Conservation (phyloP, 2,888 invertebrate species). For the Cosmia trapezina region DNA sequence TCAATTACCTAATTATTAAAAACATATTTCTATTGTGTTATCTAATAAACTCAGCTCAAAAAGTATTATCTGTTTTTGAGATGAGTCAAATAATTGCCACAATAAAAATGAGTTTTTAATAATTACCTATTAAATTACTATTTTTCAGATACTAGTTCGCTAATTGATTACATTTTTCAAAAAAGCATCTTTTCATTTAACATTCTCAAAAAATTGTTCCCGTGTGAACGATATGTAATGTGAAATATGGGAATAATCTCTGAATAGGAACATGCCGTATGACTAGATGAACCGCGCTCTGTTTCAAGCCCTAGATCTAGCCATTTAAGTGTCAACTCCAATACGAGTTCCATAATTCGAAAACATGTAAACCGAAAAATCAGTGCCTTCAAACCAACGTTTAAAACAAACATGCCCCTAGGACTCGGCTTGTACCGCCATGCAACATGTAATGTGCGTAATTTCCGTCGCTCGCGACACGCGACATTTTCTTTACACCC, state of each 20-base stretch:
- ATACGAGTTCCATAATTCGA: neutral
- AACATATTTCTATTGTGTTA: too few species aligned
- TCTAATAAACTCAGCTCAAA: too few species aligned
- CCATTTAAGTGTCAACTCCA: neutral
- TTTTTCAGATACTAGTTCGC: too few species aligned
- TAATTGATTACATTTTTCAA: too few species aligned
- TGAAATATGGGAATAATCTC: neutral
- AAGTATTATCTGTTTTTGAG: too few species aligned
- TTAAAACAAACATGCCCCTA: slow-evolving; percentile 44
- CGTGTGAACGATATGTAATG: too few species aligned
- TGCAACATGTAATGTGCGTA: slow-evolving; percentile 49
- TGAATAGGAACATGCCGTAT: neutral
- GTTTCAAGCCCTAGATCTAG: neutral
- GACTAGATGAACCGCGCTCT: neutral
- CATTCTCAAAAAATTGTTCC: too few species aligned
- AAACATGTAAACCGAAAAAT: neutral
- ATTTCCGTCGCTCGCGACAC: slow-evolving; percentile 57
- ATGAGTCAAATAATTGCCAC: too few species aligned
- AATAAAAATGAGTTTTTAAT: too few species aligned
- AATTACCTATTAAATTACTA: too few species aligned
- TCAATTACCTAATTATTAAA: too few species aligned
- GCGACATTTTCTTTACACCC: slow-evolving; percentile 51
- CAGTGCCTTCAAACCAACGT: neutral
- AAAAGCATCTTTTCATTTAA: too few species aligned
- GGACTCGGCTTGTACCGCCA: slow-evolving; percentile 9